Conservation (phyloP, 2,797 vertebrate genomes). For the Acridotheres tristis region DNA sequence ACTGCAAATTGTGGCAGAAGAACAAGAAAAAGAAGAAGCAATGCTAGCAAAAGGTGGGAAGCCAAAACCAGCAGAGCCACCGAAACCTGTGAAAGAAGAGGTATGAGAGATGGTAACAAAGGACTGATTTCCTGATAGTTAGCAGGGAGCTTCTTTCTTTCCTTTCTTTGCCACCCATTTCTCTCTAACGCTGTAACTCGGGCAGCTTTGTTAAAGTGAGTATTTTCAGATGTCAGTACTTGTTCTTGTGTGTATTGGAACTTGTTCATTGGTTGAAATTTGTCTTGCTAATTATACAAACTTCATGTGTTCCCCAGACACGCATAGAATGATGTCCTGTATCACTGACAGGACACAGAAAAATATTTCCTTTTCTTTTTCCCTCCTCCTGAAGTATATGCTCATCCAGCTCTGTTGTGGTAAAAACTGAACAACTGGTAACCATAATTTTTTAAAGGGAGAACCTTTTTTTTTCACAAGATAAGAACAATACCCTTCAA, state of each 20-base stretch:
- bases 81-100: slow-evolving; percentile 72
- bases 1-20: slow-evolving; percentile 77
- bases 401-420: neutral
- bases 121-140: neutral
- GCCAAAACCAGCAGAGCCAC: slow-evolving; percentile 63
- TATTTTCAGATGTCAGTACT: neutral
- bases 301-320: neutral
- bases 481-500: neutral
- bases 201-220: neutral
- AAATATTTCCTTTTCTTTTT: neutral
- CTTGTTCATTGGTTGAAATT: neutral
- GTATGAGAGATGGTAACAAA: slow-evolving; percentile 60
- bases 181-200: neutral
- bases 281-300: neutral
- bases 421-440: neutral
- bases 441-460: neutral
- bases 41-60: slow-evolving; percentile 31
- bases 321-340: neutral
- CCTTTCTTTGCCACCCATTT: neutral
- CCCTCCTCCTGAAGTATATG: neutral
- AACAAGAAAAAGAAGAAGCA: slow-evolving; percentile 72
- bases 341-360: neutral
- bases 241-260: neutral
- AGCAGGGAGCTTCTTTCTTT: neutral
- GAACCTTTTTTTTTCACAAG: neutral